These are phyloP conservation scores for Setophaga coronata DNA, from an alignment of 2,113 vertebrate genomes.

Conservation along the genomic window DNA sequence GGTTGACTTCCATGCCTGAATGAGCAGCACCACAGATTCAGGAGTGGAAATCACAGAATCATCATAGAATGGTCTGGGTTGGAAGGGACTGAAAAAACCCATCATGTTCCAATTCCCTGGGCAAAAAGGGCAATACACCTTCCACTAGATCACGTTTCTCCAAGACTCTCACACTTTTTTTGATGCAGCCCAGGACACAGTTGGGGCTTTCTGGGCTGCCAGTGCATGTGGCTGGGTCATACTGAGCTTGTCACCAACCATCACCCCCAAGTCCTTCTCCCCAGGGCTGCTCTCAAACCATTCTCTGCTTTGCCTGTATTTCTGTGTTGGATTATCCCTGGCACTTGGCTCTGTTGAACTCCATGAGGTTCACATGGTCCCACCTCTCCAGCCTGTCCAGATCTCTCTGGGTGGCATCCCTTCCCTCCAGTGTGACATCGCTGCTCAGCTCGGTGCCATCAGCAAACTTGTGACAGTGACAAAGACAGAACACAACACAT, in stretches of 20 bases:
- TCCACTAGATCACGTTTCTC: not conserved
- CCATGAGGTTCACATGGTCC: not conserved
- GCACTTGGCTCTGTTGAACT: too few relatives aligned
- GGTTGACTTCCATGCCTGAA: not conserved
- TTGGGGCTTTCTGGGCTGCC: not conserved
- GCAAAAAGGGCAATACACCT: not conserved
- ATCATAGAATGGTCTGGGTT: not conserved
- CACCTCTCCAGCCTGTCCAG: not conserved
- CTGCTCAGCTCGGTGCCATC: not conserved
- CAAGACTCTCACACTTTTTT: not conserved
- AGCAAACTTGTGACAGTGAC: not conserved
- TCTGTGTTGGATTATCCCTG: not conserved
- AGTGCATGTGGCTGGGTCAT: not conserved
- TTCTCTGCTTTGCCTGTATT: not conserved
- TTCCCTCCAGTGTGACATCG: not conserved
- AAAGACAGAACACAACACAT: not conserved
- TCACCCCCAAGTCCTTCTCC: not conserved
- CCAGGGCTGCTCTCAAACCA: not conserved
- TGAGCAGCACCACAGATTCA: rapidly evolving
- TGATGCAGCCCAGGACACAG: not conserved
- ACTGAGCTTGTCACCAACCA: not conserved
- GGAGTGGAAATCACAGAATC: not conserved
- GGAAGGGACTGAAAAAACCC: not conserved
- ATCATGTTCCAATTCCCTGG: not conserved
- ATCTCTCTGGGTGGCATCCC: not conserved